These are phyloP conservation scores for Dysdera silvatica DNA, from an alignment of 1,140 invertebrate genomes.

Conservation along the genomic window DNA sequence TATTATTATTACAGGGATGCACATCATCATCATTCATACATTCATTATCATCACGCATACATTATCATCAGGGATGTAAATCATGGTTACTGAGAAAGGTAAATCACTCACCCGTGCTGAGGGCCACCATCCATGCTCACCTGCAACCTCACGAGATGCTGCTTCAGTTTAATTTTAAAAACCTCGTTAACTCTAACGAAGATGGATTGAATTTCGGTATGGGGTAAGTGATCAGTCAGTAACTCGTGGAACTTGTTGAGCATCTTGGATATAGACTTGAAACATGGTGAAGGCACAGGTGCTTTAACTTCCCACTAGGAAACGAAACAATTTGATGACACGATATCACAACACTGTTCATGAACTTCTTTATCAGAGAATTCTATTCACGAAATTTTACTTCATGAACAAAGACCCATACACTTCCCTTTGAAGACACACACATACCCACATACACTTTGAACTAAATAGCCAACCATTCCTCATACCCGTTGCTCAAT, in stretches of 20 bases:
- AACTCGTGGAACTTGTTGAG: constrained; percentile 88
- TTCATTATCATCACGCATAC: background rate
- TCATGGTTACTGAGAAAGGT: no score
- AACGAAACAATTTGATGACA: background rate
- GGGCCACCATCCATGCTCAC: constrained; percentile 91
- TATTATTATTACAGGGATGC: background rate
- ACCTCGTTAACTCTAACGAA: constrained; percentile 75
- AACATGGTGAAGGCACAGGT: constrained; percentile 85
- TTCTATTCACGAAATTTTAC: no score
- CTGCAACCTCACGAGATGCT: constrained; percentile 75
- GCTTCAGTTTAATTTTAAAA: constrained; percentile 75
- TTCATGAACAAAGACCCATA: no score
- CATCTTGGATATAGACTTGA: constrained; percentile 80
- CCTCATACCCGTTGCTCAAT: no score
- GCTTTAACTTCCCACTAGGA: constrained; percentile 81
- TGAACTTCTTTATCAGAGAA: no score
- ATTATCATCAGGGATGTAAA: background rate
- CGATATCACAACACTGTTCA: no score
- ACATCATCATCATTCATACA: background rate
- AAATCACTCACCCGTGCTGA: constrained; percentile 67
- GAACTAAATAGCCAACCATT: no score
- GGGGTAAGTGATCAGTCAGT: constrained; percentile 66
- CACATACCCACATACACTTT: no score
- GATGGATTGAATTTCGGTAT: constrained; percentile 61
- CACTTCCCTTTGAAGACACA: no score